Evolutionary conservation across 1,140 invertebrate genomes (phyloP), one percentile per base, ranked within the genome.

Genomic region (Centruroides vittatus): DNA sequence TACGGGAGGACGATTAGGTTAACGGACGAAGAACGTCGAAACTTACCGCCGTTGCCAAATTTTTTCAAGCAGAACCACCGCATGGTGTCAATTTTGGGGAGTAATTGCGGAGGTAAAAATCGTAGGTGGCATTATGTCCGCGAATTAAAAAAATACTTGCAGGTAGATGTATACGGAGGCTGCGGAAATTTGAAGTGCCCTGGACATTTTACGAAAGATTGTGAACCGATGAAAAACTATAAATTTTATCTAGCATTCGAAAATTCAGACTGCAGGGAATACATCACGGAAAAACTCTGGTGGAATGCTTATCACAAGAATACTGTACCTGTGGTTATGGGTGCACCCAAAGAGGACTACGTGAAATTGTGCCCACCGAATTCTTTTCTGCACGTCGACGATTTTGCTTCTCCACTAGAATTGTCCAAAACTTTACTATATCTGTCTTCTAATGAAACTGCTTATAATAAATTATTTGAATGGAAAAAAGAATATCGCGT

Each of bases 231-330:
- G 3, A 56, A 46, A 5, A 61, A 71, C n/a, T 61, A 67, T 7
- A 70, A 67, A 57, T 75, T 75, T 59, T 71, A 69, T 56, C 55
- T 70, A 12, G 66, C 70, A 3, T 70, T 70, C 47, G 77, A 78
- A 61, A 78, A 77, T 61, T 71, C 71, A 8, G 75, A 77, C 65
- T 78, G 77, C 61, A 61, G 67, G 11, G 76, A 78, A 62, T 78
- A 78, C 63, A 73, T 78, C 12, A 78, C 76, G 1, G 76, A 78
- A 61, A 78, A 78, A 65, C 73, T 82, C 7, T 89, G 81, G 71
- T 73, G 70, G 66, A 73, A 74, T 65, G 68, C 70, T 1, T 67
- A 72, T 35, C 55, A 60, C 10, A 72, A 77, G 60, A 70, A 73
- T 52, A 66, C 74, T 6, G 66, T 79, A 6, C 78, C 78, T 4